Evolutionary conservation across 2,113 vertebrate genomes (phyloP).

Genomic region (Balaenoptera acutorostrata): DNA sequence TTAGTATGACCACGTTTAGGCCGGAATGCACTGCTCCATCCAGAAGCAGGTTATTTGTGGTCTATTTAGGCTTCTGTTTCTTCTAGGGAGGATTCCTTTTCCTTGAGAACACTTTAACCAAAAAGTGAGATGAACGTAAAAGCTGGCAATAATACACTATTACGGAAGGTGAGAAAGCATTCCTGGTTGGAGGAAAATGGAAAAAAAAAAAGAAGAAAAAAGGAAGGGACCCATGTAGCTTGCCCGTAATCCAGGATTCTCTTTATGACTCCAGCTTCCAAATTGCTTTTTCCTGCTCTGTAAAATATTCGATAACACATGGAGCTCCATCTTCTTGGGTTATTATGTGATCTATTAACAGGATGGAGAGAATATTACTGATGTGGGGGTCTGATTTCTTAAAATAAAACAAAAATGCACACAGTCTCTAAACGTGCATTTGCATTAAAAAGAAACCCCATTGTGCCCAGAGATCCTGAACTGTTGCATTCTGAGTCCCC

Average conservation of each 20-base stretch:
- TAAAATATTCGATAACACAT: constrained; percentile 37
- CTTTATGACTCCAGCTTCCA: constrained; percentile 37
- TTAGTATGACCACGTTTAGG: constrained; percentile 52
- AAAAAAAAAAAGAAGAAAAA: not conserved
- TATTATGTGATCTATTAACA: not conserved
- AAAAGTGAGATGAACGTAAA: constrained; percentile 17
- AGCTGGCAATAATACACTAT: constrained; percentile 48
- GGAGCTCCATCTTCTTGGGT: not conserved
- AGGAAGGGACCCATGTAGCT: too few species aligned
- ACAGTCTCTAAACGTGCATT: not conserved
- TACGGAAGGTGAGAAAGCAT: constrained; percentile 45
- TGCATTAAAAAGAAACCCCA: not conserved
- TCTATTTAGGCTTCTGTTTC: constrained; percentile 55
- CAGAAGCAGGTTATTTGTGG: constrained; percentile 57
- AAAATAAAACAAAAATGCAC: not conserved
- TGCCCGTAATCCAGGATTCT: constrained; percentile 37
- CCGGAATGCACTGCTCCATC: constrained; percentile 45
- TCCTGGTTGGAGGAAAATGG: constrained; percentile 42
- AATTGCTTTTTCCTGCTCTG: not conserved
- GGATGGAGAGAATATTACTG: not conserved
- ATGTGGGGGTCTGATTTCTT: constrained; percentile 24
- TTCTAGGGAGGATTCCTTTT: constrained; percentile 67
- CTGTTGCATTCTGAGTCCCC: not conserved
- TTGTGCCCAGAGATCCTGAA: not conserved
- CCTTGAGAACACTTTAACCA: constrained; percentile 43